Percentiles rank a stretch among this genome's conserved stretches.
Conservation (phyloP, 2,888 invertebrate genomes). For the Chorisops tibialis region DNA sequence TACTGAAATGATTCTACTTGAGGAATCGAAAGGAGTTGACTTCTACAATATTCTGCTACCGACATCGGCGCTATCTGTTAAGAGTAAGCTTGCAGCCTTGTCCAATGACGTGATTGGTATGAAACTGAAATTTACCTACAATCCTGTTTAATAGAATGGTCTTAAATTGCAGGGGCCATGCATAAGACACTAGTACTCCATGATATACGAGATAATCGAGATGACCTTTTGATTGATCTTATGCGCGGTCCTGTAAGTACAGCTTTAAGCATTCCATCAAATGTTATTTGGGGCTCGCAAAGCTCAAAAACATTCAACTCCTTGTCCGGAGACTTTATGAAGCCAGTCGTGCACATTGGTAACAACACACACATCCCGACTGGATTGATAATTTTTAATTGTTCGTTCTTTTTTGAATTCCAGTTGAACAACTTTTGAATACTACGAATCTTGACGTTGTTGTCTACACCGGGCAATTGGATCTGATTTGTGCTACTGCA, state of each 20-base stretch:
- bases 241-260: conserved; percentile 72
- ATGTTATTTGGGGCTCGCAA: conserved; percentile 66
- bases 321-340: conserved; percentile 72
- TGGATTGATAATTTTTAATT: neutral
- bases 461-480: conserved; percentile 77
- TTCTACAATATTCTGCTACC: conserved; percentile 75
- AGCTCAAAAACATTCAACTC: conserved; percentile 59
- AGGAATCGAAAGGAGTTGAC: conserved; percentile 64
- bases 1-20: conserved; percentile 63
- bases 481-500: conserved; percentile 78
- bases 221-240: conserved; percentile 51
- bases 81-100: neutral
- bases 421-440: conserved; percentile 68
- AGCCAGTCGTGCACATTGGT: conserved; percentile 70
- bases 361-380: conserved; percentile 22
- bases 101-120: conserved; percentile 22
- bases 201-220: conserved; percentile 45
- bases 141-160: no score
- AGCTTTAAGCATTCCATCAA: conserved; percentile 62
- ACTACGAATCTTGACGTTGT: conserved; percentile 65
- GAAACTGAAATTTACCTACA: no score
- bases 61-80: conserved; percentile 38
- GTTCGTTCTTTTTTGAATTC: no score
- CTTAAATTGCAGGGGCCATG: conserved; percentile 41
- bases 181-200: conserved; percentile 42